These are phyloP conservation scores for Gallinago media DNA, from an alignment of 2,113 vertebrate species.

Conservation along the genomic window DNA sequence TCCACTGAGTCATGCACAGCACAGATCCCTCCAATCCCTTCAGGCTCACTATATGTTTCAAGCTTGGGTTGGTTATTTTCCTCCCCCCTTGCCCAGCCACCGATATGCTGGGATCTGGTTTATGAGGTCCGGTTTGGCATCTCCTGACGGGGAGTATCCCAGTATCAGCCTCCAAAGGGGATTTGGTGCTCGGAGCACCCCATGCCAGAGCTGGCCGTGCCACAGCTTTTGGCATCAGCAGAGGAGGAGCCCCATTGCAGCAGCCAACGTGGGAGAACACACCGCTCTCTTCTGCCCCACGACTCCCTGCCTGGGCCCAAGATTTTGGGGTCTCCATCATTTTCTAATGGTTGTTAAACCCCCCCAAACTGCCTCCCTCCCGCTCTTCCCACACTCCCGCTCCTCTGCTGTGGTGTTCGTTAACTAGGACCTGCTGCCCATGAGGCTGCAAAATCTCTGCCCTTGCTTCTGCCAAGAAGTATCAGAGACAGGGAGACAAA, in stretches of 20 bases:
- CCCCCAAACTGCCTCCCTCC: neutral
- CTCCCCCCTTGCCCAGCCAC: neutral
- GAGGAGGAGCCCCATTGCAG: neutral
- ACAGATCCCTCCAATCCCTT: neutral
- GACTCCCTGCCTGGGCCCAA: neutral
- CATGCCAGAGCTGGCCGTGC: rapidly evolving
- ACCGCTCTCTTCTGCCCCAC: rapidly evolving
- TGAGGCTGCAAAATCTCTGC: neutral
- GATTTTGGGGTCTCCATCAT: rapidly evolving
- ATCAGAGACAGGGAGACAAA: neutral
- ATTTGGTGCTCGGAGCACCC: neutral
- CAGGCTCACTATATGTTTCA: neutral
- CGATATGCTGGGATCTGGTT: neutral
- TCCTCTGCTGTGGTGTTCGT: neutral
- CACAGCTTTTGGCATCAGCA: neutral
- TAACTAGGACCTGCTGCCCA: neutral
- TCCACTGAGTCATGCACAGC: neutral
- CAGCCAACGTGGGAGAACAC: rapidly evolving
- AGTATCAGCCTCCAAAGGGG: neutral
- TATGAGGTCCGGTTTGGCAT: neutral
- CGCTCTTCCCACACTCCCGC: rapidly evolving
- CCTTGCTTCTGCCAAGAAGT: neutral
- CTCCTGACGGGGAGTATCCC: neutral
- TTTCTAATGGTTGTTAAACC: neutral
- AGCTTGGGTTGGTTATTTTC: neutral